These are phyloP conservation scores for Maconellicoccus hirsutus DNA, from an alignment of 1,140 invertebrate genomes.

Conservation along the genomic window DNA sequence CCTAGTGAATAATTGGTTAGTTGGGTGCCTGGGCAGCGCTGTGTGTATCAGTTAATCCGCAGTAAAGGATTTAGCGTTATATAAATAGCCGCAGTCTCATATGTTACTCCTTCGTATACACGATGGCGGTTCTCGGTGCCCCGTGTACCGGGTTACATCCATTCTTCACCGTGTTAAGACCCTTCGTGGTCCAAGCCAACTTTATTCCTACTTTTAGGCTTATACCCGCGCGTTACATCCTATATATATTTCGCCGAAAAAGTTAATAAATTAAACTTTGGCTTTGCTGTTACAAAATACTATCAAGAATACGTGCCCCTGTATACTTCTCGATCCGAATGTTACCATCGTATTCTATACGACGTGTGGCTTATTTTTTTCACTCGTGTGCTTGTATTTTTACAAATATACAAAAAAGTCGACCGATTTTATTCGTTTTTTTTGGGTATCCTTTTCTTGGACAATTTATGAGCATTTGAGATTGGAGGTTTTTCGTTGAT, in stretches of 20 bases:
- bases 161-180: conserved; percentile 3
- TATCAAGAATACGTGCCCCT: neutral
- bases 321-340: too few relatives aligned
- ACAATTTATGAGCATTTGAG: too few relatives aligned
- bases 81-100: conserved; percentile 7
- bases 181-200: neutral
- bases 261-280: conserved; percentile 5
- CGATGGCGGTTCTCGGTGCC: too few relatives aligned
- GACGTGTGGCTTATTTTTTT: neutral
- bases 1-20: neutral
- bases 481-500: too few relatives aligned
- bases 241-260: neutral
- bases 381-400: too few relatives aligned
- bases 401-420: too few relatives aligned
- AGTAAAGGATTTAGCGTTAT: conserved; percentile 9
- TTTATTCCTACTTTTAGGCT: conserved; percentile 9
- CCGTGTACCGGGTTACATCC: neutral
- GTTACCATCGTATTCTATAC: neutral
- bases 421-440: too few relatives aligned
- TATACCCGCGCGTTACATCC: neutral
- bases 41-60: neutral
- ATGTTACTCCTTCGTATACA: neutral
- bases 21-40: neutral
- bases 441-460: too few relatives aligned
- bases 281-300: neutral